These are phyloP conservation scores for Mustelus asterias DNA, from an alignment of 2,113 vertebrate genomes.

Conservation along the genomic window DNA sequence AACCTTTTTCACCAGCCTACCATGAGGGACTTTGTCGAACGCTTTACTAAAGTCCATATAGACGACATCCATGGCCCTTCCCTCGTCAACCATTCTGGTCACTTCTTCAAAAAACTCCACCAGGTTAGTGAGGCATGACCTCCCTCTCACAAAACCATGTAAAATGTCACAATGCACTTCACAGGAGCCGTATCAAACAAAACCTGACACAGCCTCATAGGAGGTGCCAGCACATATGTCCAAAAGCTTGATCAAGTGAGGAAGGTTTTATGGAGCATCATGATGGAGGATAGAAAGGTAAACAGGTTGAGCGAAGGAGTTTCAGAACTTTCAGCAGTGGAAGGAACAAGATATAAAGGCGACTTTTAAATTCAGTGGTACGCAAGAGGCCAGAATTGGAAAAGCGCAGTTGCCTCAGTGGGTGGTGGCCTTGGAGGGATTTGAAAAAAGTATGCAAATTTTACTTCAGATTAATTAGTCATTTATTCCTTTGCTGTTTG, in stretches of 20 bases:
- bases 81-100: no score
- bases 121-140: no score
- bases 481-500: neutral
- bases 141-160: no score
- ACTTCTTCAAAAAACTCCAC: no score
- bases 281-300: neutral
- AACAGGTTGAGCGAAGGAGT: neutral
- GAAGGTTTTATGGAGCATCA: neutral
- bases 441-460: neutral
- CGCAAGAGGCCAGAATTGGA: neutral
- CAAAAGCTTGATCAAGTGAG: neutral
- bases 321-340: neutral
- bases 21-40: no score
- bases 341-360: neutral
- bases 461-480: neutral
- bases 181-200: neutral
- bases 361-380: neutral
- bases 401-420: neutral
- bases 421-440: neutral
- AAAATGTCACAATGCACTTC: no score
- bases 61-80: no score
- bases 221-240: neutral
- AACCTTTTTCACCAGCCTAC: no score
- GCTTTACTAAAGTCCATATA: no score
- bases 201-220: neutral